Conservation (phyloP, 2,888 invertebrate species). For the Drosophila nigritarsus region DNA sequence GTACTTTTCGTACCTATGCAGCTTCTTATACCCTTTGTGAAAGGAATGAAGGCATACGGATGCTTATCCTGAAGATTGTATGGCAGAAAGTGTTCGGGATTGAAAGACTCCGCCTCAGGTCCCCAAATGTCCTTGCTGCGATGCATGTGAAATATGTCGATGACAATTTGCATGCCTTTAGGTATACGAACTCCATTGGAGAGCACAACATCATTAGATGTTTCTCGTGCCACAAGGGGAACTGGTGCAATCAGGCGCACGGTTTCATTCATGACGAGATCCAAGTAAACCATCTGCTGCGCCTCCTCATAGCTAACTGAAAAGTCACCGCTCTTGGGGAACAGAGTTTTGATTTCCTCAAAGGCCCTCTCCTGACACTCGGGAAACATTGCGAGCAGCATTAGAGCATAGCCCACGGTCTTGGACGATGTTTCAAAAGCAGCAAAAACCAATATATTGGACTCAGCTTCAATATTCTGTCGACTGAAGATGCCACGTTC, state of each 20-base stretch:
- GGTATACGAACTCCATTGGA: slow-evolving; percentile 14
- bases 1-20: slow-evolving; percentile 9
- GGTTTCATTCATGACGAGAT: slow-evolving; percentile 18
- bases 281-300: slow-evolving; percentile 17
- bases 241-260: slow-evolving; percentile 22
- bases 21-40: slow-evolving; percentile 18
- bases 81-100: slow-evolving; percentile 20
- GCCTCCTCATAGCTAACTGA: slow-evolving; percentile 7
- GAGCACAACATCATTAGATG: slow-evolving; percentile 3
- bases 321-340: slow-evolving; percentile 10
- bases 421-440: slow-evolving; percentile 21
- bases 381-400: slow-evolving; percentile 27
- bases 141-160: slow-evolving; percentile 26
- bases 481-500: not conserved
- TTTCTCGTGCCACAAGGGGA: slow-evolving; percentile 11
- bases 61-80: slow-evolving; percentile 17
- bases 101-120: slow-evolving; percentile 14
- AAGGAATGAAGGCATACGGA: slow-evolving; percentile 15
- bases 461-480: slow-evolving; percentile 11
- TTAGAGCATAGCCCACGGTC: slow-evolving; percentile 3
- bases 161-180: slow-evolving; percentile 1
- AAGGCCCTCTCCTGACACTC: slow-evolving; percentile 20
- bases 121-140: slow-evolving; percentile 30
- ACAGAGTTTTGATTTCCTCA: slow-evolving; percentile 13
- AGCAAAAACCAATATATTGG: slow-evolving; percentile 6